Percentiles rank a stretch among this genome's conserved stretches.
Conservation (phyloP, 2,797 vertebrate genomes). For the Hippopotamyrus pictus region DNA sequence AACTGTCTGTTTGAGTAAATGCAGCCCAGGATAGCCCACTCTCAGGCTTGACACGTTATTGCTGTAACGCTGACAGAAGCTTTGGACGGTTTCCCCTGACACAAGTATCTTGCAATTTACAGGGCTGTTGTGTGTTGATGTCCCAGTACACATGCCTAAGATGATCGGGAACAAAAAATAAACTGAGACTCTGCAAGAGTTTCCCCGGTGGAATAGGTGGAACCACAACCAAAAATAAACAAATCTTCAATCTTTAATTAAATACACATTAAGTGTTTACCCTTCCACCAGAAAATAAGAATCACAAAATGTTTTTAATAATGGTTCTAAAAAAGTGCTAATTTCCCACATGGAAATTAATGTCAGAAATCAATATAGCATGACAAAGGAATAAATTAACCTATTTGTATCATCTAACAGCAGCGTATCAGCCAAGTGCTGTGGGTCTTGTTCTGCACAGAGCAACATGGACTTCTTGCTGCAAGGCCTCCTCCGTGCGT, state of each 20-base stretch:
- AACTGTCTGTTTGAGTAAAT: background rate
- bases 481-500: background rate
- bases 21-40: background rate
- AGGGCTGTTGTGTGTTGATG: background rate
- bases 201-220: background rate
- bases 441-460: background rate
- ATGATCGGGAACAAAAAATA: background rate
- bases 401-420: background rate
- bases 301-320: constrained; percentile 1
- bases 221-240: background rate
- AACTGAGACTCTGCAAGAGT: background rate
- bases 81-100: background rate
- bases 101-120: background rate
- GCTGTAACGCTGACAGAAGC: background rate
- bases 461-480: background rate
- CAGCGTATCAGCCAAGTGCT: background rate
- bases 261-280: background rate
- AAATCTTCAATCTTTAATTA: background rate
- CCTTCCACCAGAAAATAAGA: background rate
- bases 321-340: background rate
- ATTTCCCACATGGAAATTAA: constrained; percentile 5
- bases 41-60: background rate
- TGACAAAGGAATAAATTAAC: background rate
- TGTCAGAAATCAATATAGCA: constrained; percentile 3
- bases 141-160: background rate